Evolutionary conservation across 2,888 invertebrate species (phyloP), one percentile per base, ranked within the genome.

Genomic region (Leptura quadrifasciata): DNA sequence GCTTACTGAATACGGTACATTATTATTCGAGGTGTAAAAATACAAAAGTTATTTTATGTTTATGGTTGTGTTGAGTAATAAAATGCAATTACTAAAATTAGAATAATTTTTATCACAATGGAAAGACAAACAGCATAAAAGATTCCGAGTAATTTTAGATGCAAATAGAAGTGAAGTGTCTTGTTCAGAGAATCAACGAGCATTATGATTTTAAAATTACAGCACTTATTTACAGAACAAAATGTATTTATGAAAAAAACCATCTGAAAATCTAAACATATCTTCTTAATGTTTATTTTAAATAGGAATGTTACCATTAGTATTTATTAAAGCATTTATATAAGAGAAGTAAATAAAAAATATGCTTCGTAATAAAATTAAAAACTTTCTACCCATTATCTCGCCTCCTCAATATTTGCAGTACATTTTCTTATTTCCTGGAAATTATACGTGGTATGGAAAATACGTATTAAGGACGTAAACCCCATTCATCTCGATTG

Each of bases 131-230:
- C 65, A 54, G 54, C 54, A 67, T 54, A 54, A 65, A 65, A 65
- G 24, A 65, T 52, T 65, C 52, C 52, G 20, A 67, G 65, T 67
- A 67, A 67, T 67, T 67, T 67, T 52, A 67, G 54, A 67, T 67
- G 54, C 65, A 67, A 67, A 67, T 52, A 67, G 52, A 52, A 67
- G 27, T 54, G 65, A 39, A 67, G 65, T 67, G 65, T 67, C 54
- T 54, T 27, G 15, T 54, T 67, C 20, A 27, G 54, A 54, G 54
- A 67, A 67, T 65, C 65, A 47, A 24, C 20, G 2, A 54, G 17
- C 54, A 67, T 67, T 67, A 67, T 67, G 27, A 67, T 67, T 67
- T 67, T 67, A 67, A n/a, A 67, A 67, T 67, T 67, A 67, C 65
- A 27, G n/a, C 24, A 24, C 17, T 24, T 54, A 54, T 52, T 67